Base-by-base conservation (phyloP, 2,113 vertebrate genomes). In the Alethe diademata region DNA sequence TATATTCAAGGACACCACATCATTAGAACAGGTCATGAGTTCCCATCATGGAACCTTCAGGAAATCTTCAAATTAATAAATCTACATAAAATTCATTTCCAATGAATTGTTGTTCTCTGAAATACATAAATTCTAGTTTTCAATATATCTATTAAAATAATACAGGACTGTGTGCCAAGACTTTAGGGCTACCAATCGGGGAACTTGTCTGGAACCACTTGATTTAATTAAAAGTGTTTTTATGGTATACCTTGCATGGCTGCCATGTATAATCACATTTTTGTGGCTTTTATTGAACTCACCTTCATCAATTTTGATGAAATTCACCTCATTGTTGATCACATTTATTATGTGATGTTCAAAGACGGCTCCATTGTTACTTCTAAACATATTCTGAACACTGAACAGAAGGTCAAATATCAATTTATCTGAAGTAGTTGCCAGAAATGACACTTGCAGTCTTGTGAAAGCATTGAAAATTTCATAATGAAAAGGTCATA, bases 401-500 rank as follows among this genome's bases (percentile, higher is more conserved):
- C 6, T 28, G 29, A 80, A 25, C 13, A 74, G 86, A 95, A 96
- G 69, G 86, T 71, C 70, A 95, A 90, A 58, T 91, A 93, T 91
- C 72, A 64, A 40, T 89, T 92, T 56, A 64, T 84, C 28, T 78
- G 53, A 95, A 78, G 61, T 57, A 47, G 26, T 23, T 78, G 61
- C 36, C 83, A 95, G 72, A 91, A 96, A 86, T 57, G 28, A 91
- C 83, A 84, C 61, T 93, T 78, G 12, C 14, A 71, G 40, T 31
- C n/a, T 22, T 67, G 75, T 74, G 47, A 88, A 95, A 88, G 86
- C 4, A 9, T 43, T 83, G 74, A 50, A 83, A 70, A 86, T 57
- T 92, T 94, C 79, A 53, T 56, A 92, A 60, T 78, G 65, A 94
- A 95, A 92, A 96, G 92, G 92, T 95, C 91, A 88, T 38, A 86